Evolutionary conservation across 2,113 vertebrate species (phyloP).

Genomic region (Strigops habroptila): DNA sequence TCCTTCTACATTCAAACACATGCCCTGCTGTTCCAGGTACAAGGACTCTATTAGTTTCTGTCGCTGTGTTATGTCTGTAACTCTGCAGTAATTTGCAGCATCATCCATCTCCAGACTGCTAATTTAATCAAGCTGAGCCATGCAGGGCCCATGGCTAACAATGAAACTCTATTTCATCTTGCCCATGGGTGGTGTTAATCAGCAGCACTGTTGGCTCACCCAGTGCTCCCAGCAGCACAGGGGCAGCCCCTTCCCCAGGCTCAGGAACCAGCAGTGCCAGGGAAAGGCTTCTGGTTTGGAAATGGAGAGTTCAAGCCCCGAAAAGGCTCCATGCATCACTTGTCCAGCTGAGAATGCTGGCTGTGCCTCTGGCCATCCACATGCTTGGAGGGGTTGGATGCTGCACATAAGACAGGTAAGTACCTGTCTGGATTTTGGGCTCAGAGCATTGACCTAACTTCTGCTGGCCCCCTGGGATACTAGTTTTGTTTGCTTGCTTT

Average conservation of each 20-base stretch:
- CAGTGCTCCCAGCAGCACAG: not conserved
- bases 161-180: not conserved
- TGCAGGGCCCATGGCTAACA: not conserved
- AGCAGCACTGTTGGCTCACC: not conserved
- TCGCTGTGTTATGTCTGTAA: not conserved
- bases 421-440: not conserved
- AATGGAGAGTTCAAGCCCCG: fast-evolving
- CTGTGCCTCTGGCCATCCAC: not conserved
- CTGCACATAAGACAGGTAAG: not conserved
- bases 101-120: conserved; percentile 29
- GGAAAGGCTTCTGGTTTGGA: not conserved
- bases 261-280: not conserved
- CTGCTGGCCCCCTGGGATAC: not conserved
- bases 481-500: not conserved
- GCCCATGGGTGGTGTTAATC: not conserved
- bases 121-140: not conserved
- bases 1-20: conserved; percentile 25
- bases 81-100: not conserved
- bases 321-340: fast-evolving
- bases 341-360: not conserved
- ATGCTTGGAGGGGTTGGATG: not conserved
- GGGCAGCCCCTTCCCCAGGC: not conserved
- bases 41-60: conserved; percentile 8
- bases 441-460: not conserved
- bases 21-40: not conserved